Conservation (phyloP, 1,140 invertebrate genomes). For the Danaus plexippus region DNA sequence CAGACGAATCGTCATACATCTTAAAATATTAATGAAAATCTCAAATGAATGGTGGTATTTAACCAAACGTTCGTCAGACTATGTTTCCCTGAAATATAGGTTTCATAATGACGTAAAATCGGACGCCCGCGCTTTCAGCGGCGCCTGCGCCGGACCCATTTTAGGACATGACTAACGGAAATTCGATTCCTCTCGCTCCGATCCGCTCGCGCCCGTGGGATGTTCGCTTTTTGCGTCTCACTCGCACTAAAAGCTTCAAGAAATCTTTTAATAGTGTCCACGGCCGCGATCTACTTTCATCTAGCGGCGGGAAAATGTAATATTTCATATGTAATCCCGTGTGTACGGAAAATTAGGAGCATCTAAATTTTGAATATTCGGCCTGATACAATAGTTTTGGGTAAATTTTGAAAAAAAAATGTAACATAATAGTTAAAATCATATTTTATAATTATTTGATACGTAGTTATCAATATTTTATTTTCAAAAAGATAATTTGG, state of each 20-base stretch:
- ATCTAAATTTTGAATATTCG: too few relatives aligned
- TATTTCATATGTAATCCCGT: constrained; percentile 36
- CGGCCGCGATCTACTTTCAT: constrained; percentile 71
- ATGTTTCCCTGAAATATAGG: constrained; percentile 65
- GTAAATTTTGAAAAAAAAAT: too few relatives aligned
- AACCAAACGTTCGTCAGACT: constrained; percentile 29
- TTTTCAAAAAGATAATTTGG: too few relatives aligned
- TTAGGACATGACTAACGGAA: constrained; percentile 78
- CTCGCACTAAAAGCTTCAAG: constrained; percentile 66
- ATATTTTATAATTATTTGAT: too few relatives aligned
- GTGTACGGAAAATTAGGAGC: constrained; percentile 18
- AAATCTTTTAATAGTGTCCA: constrained; percentile 72
- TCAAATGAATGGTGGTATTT: constrained; percentile 39
- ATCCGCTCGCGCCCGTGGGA: constrained; percentile 64
- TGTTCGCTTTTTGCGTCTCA: constrained; percentile 47
- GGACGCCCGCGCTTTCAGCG: constrained; percentile 68
- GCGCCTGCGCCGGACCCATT: constrained; percentile 74
- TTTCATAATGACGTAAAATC: constrained; percentile 65
- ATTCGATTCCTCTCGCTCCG: constrained; percentile 73
- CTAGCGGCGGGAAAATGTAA: constrained; percentile 63
- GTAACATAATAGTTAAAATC: too few relatives aligned
- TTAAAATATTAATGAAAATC: constrained; percentile 31
- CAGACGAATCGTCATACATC: constrained; percentile 50
- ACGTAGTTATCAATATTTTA: too few relatives aligned
- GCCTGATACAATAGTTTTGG: too few relatives aligned